These are phyloP conservation scores for Andrena praecox DNA, from an alignment of 2,888 invertebrate genomes.

Conservation along the genomic window DNA sequence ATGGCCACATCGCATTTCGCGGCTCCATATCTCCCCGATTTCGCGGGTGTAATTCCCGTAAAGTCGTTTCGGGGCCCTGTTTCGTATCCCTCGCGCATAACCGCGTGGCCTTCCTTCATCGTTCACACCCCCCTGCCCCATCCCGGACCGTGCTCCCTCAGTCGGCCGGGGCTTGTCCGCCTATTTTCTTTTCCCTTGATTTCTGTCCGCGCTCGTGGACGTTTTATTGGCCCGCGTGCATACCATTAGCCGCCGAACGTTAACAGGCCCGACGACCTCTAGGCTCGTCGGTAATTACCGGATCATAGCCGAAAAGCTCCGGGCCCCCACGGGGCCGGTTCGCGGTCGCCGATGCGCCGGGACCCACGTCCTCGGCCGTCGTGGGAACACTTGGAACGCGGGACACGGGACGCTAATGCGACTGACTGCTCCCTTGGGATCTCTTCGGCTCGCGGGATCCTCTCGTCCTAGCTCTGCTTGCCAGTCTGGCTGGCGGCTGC, in stretches of 20 bases:
- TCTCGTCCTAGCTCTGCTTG: no score
- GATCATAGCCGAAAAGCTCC: slow-evolving; percentile 78
- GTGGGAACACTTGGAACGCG: slow-evolving; percentile 63
- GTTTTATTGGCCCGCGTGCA: slow-evolving; percentile 78
- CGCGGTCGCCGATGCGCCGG: slow-evolving; percentile 44
- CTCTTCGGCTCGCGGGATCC: slow-evolving; percentile 24
- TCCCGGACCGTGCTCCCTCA: slow-evolving; percentile 21
- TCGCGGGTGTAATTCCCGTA: slow-evolving; percentile 84
- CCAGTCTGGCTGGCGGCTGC: slow-evolving; percentile 19
- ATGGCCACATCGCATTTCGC: slow-evolving; percentile 84
- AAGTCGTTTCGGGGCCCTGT: slow-evolving; percentile 81
- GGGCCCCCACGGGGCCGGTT: slow-evolving; percentile 28
- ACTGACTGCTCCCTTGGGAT: slow-evolving; percentile 43
- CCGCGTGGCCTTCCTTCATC: slow-evolving; percentile 58
- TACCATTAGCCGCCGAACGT: slow-evolving; percentile 81
- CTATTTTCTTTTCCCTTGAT: slow-evolving; percentile 76
- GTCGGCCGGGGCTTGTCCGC: slow-evolving; percentile 32
- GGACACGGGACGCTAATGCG: slow-evolving; percentile 25
- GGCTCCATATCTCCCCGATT: slow-evolving; percentile 84
- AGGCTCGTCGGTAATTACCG: slow-evolving; percentile 78
- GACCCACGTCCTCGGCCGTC: slow-evolving; percentile 32
- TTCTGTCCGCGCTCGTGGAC: slow-evolving; percentile 70
- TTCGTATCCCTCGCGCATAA: slow-evolving; percentile 62
- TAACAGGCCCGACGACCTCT: slow-evolving; percentile 79
- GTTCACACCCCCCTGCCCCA: slow-evolving; percentile 35